A percentile compares a stretch with the other conserved stretches of the same genome.
phyloP scores from a whole-genome alignment of 2,888 invertebrate genomes.

The Sthenelais limicola region DNA sequence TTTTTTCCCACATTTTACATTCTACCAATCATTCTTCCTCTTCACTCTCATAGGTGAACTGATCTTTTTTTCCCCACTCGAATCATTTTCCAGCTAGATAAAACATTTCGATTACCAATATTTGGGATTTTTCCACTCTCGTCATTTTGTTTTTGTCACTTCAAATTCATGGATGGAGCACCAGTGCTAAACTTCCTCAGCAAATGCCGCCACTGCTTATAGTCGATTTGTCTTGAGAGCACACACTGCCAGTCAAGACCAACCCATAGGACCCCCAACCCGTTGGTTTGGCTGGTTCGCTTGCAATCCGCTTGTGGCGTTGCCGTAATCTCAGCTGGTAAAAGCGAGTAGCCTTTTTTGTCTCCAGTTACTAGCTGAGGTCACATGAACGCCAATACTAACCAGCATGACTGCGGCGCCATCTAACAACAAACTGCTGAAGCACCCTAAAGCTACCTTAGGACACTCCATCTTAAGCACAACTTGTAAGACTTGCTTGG shows the following conservation, averaged over 20 bases:
- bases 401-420: conserved; percentile 39
- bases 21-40: too few species aligned
- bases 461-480: conserved; percentile 23
- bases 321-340: conserved; percentile 98
- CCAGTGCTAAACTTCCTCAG: not conserved
- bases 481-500: conserved; percentile 34
- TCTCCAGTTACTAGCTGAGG: conserved; percentile 77
- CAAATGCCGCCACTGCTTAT: conserved; percentile 7
- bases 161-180: conserved; percentile 33
- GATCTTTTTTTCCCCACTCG: too few species aligned
- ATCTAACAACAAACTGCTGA: conserved; percentile 28
- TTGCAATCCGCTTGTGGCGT: conserved; percentile 52
- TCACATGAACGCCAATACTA: conserved; percentile 75
- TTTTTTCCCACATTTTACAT: too few species aligned
- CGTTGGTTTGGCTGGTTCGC: conserved; percentile 38
- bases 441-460: conserved; percentile 27
- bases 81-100: too few species aligned
- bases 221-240: conserved; percentile 19
- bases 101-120: too few species aligned
- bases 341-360: conserved; percentile 82
- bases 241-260: conserved; percentile 29
- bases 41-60: too few species aligned
- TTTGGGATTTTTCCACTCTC: too few species aligned
- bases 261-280: too few species aligned
- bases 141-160: not conserved